Percentiles rank a stretch among this genome's conserved stretches.
These are phyloP conservation scores for Chrysolina oricalcia DNA, from an alignment of 2,888 invertebrate genomes.

Conservation along the genomic window DNA sequence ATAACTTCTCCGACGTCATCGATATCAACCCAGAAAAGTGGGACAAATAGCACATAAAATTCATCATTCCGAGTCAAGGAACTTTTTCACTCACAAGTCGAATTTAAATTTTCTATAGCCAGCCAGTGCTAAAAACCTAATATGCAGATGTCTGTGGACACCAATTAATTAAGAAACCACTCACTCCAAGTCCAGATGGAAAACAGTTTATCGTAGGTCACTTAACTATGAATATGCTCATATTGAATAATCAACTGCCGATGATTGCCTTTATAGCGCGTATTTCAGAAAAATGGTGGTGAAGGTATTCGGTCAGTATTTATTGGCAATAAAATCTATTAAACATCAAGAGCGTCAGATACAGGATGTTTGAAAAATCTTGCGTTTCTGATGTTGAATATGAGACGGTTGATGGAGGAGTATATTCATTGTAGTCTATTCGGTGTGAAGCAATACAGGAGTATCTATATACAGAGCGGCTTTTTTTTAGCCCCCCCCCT, in stretches of 20 bases:
- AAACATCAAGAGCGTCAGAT: neutral
- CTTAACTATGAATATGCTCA: neutral
- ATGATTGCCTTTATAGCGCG: neutral
- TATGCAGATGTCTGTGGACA: conserved; percentile 2
- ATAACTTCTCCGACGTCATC: too few relatives aligned
- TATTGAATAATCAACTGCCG: neutral
- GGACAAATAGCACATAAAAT: too few relatives aligned
- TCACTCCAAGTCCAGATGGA: conserved; percentile 1
- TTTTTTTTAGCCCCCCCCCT: too few relatives aligned
- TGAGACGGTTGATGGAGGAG: too few relatives aligned
- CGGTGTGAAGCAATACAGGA: too few relatives aligned
- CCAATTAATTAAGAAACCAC: conserved; percentile 15
- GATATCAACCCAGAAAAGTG: too few relatives aligned
- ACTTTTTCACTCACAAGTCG: too few relatives aligned
- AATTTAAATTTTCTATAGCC: neutral
- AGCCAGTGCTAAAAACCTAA: neutral
- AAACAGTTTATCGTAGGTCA: neutral
- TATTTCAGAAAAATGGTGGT: neutral
- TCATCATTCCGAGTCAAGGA: too few relatives aligned
- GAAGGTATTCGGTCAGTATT: neutral
- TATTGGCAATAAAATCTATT: neutral
- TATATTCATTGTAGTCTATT: too few relatives aligned
- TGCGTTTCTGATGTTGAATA: too few relatives aligned
- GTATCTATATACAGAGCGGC: too few relatives aligned
- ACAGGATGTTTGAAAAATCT: too few relatives aligned